These are phyloP conservation scores for Tridacna gigas DNA, from an alignment of 2,888 invertebrate species.

Conservation along the genomic window DNA sequence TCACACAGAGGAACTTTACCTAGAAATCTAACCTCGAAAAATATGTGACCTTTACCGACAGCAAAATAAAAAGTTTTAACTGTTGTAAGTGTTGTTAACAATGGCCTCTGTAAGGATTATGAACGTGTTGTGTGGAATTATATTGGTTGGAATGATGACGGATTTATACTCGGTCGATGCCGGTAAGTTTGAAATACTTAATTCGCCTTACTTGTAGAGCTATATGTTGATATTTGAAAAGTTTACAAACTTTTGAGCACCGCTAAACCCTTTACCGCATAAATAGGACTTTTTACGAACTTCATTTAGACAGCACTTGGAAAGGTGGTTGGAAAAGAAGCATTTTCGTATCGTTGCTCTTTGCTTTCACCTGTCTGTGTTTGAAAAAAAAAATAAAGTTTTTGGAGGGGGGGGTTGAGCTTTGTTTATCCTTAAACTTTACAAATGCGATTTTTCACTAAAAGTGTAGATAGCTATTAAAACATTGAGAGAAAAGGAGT, in stretches of 20 bases:
- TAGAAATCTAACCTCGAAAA: conserved; percentile 18
- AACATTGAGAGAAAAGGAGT: no score
- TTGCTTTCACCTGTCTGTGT: no score
- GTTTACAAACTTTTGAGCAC: conserved; percentile 4
- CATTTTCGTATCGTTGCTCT: no score
- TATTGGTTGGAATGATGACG: neutral
- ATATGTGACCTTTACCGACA: conserved; percentile 19
- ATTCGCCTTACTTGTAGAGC: neutral
- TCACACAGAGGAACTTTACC: conserved; percentile 4
- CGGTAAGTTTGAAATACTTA: neutral
- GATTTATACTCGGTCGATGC: conserved; percentile 1
- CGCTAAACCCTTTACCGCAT: no score
- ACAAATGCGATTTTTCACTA: no score
- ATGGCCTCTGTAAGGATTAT: conserved; percentile 13
- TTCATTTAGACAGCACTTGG: no score
- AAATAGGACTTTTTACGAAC: no score
- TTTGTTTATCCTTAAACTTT: no score
- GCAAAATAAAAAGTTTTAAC: neutral
- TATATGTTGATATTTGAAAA: neutral
- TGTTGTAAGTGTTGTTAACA: conserved; percentile 16
- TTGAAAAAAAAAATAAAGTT: no score
- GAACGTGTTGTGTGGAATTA: conserved; percentile 12
- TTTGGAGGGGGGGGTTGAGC: no score
- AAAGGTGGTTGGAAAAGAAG: no score
- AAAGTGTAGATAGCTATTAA: no score